Evolutionary conservation across 2,797 vertebrate genomes (phyloP), one percentile per base, ranked within the genome.

Genomic region (Chloroceryle amazona): DNA sequence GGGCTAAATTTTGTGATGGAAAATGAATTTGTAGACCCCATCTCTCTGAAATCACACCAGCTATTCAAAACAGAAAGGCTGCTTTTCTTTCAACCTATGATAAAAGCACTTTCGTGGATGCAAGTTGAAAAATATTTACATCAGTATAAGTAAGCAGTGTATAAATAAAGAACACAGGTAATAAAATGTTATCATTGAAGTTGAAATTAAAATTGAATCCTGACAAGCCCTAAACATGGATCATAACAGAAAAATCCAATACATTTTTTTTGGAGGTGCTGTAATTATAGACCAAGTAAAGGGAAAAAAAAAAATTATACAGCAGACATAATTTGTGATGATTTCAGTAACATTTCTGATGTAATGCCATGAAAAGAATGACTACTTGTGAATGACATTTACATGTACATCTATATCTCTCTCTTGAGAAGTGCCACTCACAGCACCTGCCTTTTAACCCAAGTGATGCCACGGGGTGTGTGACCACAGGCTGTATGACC

Each of bases 141-240:
- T 86, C 71, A 47, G 10, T 87, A 55, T 81, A 91, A 96, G 95
- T 86, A 93, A 88, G 87, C 42, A 84, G 4, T 46, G 44, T 83
- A n/a, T 58, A 96, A 96, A 96, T 95, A 96, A 94, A 88, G 85
- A 90, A 70, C 87, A 90, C 7, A 33, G 54, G 60, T 91, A 95
- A 94, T 94, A 91, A 89, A 95, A 61, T 73, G 85, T 95, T 96
- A 95, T 90, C 87, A 62, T n/a, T 96, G 80, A 92, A 94, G 73
- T 26, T 95, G 95, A 96, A 95, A 96, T 95, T 94, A 94, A 95
- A 96, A 96, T 96, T 96, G 93, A 92, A 95, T 93, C 82, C 82
- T 97, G 87, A n/a, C 93, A 96, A 96, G 68, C 61, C 65, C 42
- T 86, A 94, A 95, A 80, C 46, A 79, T 21, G 3, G 66, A 88